Evolutionary conservation across 2,888 invertebrate genomes (phyloP).

Genomic region (Temnothorax unifasciatus): DNA sequence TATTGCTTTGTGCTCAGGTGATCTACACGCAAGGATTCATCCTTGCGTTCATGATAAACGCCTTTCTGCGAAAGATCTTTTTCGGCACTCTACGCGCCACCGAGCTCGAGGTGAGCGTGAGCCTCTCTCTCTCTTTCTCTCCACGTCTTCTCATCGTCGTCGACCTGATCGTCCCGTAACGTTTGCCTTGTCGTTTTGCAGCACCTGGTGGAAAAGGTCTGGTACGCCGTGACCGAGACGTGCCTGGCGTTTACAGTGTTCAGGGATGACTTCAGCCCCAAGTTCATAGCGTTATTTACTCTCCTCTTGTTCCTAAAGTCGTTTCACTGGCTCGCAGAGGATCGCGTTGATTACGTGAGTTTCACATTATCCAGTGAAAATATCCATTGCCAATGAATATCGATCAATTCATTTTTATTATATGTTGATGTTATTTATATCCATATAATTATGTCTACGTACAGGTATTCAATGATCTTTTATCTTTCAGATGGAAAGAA

Average conservation of each 20-base stretch:
- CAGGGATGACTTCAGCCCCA: conserved; percentile 99
- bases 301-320: conserved; percentile 98
- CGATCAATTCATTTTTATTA: not conserved
- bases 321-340: conserved; percentile 99
- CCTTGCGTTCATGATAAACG: conserved; percentile 96
- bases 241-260: conserved; percentile 99
- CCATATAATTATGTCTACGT: not conserved
- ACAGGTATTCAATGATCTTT: not conserved
- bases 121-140: not conserved
- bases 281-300: conserved; percentile 99
- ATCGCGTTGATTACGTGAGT: conserved; percentile 99
- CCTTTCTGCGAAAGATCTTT: conserved; percentile 96
- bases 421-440: not conserved
- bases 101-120: conserved; percentile 94
- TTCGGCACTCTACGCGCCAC: conserved; percentile 98
- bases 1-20: conserved; percentile 90
- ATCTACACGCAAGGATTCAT: conserved; percentile 99
- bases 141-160: not conserved
- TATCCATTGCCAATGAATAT: not conserved
- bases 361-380: not conserved
- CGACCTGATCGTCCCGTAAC: not conserved
- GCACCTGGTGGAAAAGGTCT: conserved; percentile 98
- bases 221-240: conserved; percentile 99
- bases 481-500: conserved; percentile 96
- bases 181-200: conserved; percentile 86